phyloP scores from a whole-genome alignment of 2,113 vertebrate genomes.

The Jaculus jaculus region DNA sequence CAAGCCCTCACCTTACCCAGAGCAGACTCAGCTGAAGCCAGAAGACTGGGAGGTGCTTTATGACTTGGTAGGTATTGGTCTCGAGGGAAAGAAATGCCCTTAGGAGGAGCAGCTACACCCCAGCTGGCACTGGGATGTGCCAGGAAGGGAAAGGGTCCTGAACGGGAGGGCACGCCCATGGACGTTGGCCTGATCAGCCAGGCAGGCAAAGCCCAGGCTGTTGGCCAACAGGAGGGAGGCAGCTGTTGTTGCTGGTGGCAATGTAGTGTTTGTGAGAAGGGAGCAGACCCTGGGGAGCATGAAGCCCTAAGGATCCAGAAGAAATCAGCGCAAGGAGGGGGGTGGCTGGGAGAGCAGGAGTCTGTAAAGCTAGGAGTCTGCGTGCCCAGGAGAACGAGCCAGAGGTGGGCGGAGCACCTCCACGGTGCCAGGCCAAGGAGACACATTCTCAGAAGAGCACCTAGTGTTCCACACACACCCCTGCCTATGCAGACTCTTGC shows the following conservation, averaged over 20 bases:
- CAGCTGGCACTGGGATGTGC: not conserved
- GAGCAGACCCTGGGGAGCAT: not conserved
- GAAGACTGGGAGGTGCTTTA: not conserved
- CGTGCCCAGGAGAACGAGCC: not conserved
- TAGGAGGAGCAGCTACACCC: not conserved
- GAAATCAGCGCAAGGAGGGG: not conserved
- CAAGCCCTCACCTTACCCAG: not conserved
- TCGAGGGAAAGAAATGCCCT: not conserved
- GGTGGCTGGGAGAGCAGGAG: not conserved
- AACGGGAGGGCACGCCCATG: too few species aligned
- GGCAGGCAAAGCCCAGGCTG: fast-evolving
- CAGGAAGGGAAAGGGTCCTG: not conserved
- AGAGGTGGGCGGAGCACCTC: not conserved
- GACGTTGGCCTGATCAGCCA: not conserved
- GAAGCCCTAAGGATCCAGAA: not conserved
- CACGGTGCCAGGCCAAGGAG: not conserved
- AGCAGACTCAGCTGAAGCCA: not conserved
- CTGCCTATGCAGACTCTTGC: not conserved
- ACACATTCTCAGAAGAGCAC: not conserved
- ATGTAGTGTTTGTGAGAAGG: slow-evolving; percentile 32
- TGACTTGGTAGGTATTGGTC: not conserved
- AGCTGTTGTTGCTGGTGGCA: fast-evolving
- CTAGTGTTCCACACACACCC: too few species aligned
- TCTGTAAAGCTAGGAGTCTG: not conserved
- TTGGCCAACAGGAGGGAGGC: not conserved